A percentile compares a stretch with the other conserved stretches of the same genome.
Conservation (phyloP, 2,888 invertebrate genomes). For the Parnassius apollo region DNA sequence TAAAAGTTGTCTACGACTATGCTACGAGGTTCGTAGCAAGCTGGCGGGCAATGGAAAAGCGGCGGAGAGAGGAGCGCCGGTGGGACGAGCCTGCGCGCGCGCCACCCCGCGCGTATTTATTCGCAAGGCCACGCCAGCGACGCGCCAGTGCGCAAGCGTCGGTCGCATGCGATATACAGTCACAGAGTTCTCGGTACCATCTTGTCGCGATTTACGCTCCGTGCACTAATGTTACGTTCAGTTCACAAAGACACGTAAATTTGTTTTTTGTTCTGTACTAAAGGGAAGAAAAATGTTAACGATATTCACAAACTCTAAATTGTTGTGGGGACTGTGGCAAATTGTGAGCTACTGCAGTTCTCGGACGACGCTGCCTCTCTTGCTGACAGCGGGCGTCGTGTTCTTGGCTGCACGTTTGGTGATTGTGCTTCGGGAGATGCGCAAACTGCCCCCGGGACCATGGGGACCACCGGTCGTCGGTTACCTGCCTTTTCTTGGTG, state of each 20-base stretch:
- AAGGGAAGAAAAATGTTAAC: constrained; percentile 58
- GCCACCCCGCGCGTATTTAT: constrained; percentile 72
- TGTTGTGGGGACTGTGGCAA: constrained; percentile 79
- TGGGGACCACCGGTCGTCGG: constrained; percentile 93
- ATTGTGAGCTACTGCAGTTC: constrained; percentile 68
- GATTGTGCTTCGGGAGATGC: constrained; percentile 63
- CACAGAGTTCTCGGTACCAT: constrained; percentile 54
- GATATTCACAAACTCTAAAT: constrained; percentile 69
- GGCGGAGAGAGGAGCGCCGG: constrained; percentile 66
- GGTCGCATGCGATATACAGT: constrained; percentile 71
- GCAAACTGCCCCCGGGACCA: constrained; percentile 90
- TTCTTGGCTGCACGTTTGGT: constrained; percentile 74
- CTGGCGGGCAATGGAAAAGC: constrained; percentile 54
- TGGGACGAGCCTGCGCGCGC: constrained; percentile 69
- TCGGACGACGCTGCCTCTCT: constrained; percentile 62
- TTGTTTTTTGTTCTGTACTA: constrained; percentile 39
- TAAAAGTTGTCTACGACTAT: constrained; percentile 50
- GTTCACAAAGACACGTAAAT: constrained; percentile 44
- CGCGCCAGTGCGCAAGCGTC: constrained; percentile 76
- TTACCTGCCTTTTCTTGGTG: constrained; percentile 90
- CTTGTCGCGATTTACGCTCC: constrained; percentile 58
- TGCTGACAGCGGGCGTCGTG: constrained; percentile 72
- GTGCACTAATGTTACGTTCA: constrained; percentile 64
- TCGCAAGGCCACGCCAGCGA: constrained; percentile 77
- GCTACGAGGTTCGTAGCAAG: constrained; percentile 57